Evolutionary conservation across 2,113 vertebrate genomes (phyloP).

Genomic region (Accipiter virgatus): DNA sequence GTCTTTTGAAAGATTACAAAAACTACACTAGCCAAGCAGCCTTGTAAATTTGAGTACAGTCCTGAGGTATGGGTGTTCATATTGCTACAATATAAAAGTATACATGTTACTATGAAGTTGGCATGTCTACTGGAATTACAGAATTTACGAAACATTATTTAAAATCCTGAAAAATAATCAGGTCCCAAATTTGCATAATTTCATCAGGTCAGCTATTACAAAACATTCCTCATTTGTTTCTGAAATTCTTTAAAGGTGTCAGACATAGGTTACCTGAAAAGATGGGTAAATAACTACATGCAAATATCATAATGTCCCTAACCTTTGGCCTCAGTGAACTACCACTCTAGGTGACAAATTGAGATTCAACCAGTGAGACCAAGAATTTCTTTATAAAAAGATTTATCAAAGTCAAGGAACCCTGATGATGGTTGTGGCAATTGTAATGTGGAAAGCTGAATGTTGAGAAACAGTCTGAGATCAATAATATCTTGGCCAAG

Average conservation of each 20-base stretch:
- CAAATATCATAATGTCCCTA: neutral
- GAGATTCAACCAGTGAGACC: neutral
- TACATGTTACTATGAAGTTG: neutral
- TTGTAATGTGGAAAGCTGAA: neutral
- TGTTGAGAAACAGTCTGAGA: slow-evolving; percentile 26
- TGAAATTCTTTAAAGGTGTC: neutral
- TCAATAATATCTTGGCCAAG: slow-evolving; percentile 12
- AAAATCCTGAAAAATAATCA: neutral
- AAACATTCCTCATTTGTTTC: neutral
- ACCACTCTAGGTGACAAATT: neutral
- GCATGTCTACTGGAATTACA: neutral
- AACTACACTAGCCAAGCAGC: neutral
- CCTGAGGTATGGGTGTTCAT: neutral
- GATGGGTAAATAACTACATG: neutral
- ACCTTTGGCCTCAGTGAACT: neutral
- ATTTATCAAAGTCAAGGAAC: neutral
- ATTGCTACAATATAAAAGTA: neutral
- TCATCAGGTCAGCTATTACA: neutral
- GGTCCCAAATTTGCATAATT: neutral
- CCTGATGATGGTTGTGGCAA: neutral
- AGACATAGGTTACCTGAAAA: neutral
- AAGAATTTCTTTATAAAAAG: neutral
- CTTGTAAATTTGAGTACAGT: neutral
- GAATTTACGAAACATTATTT: neutral
- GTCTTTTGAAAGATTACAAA: slow-evolving; percentile 32